Conservation (phyloP, 2,797 vertebrate genomes). For the Gymnocypris eckloni region DNA sequence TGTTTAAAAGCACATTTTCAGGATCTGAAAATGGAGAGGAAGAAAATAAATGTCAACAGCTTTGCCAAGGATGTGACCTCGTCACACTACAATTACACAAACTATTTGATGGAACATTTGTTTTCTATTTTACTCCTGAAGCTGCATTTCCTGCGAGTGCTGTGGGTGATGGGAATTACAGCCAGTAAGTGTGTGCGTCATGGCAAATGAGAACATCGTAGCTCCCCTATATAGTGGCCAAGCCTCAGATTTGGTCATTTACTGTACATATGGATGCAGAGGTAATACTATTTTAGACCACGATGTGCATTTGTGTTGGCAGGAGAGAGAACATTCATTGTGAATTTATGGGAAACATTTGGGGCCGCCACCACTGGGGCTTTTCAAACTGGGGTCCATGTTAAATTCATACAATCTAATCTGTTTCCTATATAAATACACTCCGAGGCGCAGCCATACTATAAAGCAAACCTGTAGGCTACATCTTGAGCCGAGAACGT, state of each 20-base stretch:
- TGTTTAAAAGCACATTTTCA: slow-evolving; percentile 57
- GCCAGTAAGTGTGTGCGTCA: slow-evolving; percentile 9
- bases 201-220: slow-evolving; percentile 16
- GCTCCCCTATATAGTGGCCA: slow-evolving; percentile 18
- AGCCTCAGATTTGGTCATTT: slow-evolving; percentile 19
- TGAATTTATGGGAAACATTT: slow-evolving; percentile 27
- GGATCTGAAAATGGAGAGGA: slow-evolving; percentile 53
- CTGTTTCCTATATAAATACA: slow-evolving; percentile 30
- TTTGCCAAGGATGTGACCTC: slow-evolving; percentile 60
- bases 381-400: slow-evolving; percentile 39
- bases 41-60: slow-evolving; percentile 2
- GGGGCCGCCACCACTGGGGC: slow-evolving; percentile 7
- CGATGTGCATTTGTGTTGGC: slow-evolving; percentile 14
- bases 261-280: slow-evolving; percentile 41
- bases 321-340: slow-evolving; percentile 5
- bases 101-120: slow-evolving; percentile 67
- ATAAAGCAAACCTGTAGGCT: slow-evolving; percentile 30
- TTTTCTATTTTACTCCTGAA: slow-evolving; percentile 68
- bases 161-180: slow-evolving; percentile 50
- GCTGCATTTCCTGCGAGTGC: slow-evolving; percentile 65
- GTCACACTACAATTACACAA: slow-evolving; percentile 63
- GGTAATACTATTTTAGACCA: slow-evolving; percentile 7
- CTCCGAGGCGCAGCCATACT: slow-evolving; percentile 3
- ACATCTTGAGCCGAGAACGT: slow-evolving; percentile 2
- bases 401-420: slow-evolving; percentile 40